Conservation (phyloP, 2,888 invertebrate species). For the Ophion slaviceki region DNA sequence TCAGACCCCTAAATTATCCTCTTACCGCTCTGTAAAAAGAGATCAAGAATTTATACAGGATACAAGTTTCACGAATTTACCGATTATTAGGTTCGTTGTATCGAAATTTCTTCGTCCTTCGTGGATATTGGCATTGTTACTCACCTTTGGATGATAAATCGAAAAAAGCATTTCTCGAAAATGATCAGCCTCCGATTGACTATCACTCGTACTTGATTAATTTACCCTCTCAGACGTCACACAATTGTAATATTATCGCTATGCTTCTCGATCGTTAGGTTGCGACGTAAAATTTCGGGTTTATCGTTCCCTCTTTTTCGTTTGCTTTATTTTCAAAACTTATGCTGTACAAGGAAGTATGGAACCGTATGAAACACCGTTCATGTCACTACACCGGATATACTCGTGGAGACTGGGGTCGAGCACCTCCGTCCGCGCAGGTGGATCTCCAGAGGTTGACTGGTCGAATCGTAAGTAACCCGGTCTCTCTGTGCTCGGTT, state of each 20-base stretch:
- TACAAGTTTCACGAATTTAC: too few relatives aligned
- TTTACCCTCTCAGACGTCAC: constrained; percentile 4
- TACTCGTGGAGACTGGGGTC: constrained; percentile 74
- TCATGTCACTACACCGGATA: constrained; percentile 82
- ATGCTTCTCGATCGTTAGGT: constrained; percentile 23
- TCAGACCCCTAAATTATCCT: too few relatives aligned
- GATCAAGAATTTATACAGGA: too few relatives aligned
- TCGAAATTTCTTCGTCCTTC: too few relatives aligned
- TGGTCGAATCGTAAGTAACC: constrained; percentile 81
- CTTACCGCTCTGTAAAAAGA: too few relatives aligned
- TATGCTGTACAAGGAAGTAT: background rate
- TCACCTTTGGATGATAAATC: constrained; percentile 50
- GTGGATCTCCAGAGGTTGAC: constrained; percentile 83
- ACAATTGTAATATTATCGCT: constrained; percentile 23
- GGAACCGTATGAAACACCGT: constrained; percentile 70
- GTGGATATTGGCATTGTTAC: constrained; percentile 4
- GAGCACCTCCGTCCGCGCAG: constrained; percentile 82
- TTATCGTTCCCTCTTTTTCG: background rate
- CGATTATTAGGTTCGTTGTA: too few relatives aligned
- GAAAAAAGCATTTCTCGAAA: constrained; percentile 46
- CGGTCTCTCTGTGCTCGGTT: constrained; percentile 75
- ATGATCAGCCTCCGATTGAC: constrained; percentile 11
- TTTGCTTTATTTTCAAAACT: constrained; percentile 15
- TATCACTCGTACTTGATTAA: background rate
- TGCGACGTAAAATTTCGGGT: too few relatives aligned